These are phyloP conservation scores for Nowickia ferox DNA, from an alignment of 2,888 invertebrate species.

Conservation along the genomic window DNA sequence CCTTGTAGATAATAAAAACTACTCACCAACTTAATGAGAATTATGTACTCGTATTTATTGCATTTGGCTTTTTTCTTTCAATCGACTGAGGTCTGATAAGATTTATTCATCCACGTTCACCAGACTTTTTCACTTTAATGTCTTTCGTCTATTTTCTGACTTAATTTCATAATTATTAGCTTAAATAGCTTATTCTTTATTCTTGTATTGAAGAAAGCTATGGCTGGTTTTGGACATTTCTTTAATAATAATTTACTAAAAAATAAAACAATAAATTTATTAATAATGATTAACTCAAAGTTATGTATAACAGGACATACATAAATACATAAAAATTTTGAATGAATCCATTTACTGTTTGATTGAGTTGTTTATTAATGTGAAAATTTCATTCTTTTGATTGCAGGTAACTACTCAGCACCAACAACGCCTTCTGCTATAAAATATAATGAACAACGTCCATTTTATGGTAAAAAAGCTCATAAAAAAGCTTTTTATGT, in stretches of 20 bases:
- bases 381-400: constrained; percentile 37
- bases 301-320: constrained; percentile 42
- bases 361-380: neutral
- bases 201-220: constrained; percentile 21
- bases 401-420: constrained; percentile 79
- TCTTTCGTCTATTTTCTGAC: constrained; percentile 28
- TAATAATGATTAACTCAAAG: constrained; percentile 62
- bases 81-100: neutral
- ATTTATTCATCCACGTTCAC: constrained; percentile 9
- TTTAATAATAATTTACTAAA: constrained; percentile 61
- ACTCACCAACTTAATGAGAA: no score
- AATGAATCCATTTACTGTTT: neutral
- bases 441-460: constrained; percentile 76
- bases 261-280: constrained; percentile 22
- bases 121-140: constrained; percentile 20
- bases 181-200: constrained; percentile 14
- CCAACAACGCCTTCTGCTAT: constrained; percentile 66
- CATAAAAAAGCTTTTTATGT: constrained; percentile 33
- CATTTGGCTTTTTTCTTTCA: neutral
- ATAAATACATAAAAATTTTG: neutral
- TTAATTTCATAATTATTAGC: constrained; percentile 17
- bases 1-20: no score
- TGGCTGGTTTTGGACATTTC: constrained; percentile 52
- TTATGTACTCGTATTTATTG: no score
- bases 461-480: constrained; percentile 75